Base-by-base conservation (phyloP, 2,113 vertebrate species). In the Irena cyanogastra region DNA sequence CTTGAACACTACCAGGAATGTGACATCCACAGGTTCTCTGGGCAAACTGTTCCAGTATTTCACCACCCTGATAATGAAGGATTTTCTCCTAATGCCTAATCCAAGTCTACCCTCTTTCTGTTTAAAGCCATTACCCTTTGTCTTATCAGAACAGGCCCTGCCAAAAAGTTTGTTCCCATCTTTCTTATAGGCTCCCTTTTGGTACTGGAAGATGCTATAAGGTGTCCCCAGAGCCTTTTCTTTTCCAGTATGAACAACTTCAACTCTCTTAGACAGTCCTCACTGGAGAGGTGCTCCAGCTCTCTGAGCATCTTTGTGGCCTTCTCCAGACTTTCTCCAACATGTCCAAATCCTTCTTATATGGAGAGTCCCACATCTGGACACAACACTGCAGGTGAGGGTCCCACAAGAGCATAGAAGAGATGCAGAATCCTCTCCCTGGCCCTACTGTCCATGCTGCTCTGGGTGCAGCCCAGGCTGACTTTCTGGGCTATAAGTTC, bases 381-480 rank as follows among this genome's bases (percentile, higher is more conserved):
- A 57, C 9, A 30, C 17, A 63, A 7, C 7, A 37, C 7, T 70
- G 8, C 28, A 24, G 6, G 8, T 78, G 16, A 56, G 16, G 6
- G 28, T 78, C 64, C 26, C 37, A 86, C 2, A 14, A 44, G 27
- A 68, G 13, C 0, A 0, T 17, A 66, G 24, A 10, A 42, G 53
- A 45, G 28, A 23, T 31, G 31, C 33, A 78, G 63, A 60, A 20
- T 45, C 22, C n/a, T 26, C 33, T 69, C 27, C 27, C 23, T 78
- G 2, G 0, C 47, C 39, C 54, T 61, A 19, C 16, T 57, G 30
- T 8, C 42, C 42, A 56, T 0, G 0, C 28, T 47, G 50, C n/a
- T 65, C 33, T 65, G 20, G 28, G 26, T n/a, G 10, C 19, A 56
- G 50, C 30, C 41, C 23, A 19, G 30, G 6, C 4, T 47, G 27